Percentiles rank a stretch among this genome's conserved stretches.
These are phyloP conservation scores for Sardinella longiceps DNA, from an alignment of 2,797 vertebrate species.

Conservation along the genomic window DNA sequence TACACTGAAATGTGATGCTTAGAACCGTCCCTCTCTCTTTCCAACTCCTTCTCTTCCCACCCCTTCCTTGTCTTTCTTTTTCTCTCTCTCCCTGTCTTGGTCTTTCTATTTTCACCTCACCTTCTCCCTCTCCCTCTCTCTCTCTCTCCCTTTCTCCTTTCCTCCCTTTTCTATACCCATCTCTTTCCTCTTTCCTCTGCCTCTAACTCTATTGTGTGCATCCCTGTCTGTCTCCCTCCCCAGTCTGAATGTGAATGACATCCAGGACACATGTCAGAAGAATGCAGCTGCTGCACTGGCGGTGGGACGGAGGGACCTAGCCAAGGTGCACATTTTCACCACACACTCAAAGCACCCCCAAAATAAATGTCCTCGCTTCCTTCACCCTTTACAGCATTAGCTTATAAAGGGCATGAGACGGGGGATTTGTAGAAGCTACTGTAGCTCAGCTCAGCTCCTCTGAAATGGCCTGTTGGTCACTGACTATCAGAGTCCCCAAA, in stretches of 20 bases:
- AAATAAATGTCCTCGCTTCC: no score
- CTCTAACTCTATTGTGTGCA: neutral
- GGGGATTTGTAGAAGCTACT: neutral
- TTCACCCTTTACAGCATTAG: no score
- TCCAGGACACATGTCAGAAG: constrained; percentile 95
- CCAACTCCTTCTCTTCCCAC: neutral
- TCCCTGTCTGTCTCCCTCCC: constrained; percentile 32
- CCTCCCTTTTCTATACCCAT: no score
- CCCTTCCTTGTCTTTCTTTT: neutral
- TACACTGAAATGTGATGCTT: neutral
- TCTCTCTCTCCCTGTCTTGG: neutral
- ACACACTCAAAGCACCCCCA: neutral
- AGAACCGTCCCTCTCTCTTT: neutral
- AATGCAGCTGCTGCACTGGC: constrained; percentile 86
- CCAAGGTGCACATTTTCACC: constrained; percentile 78
- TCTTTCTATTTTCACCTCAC: neutral
- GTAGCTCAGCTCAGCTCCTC: neutral
- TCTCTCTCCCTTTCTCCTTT: neutral
- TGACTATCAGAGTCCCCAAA: neutral
- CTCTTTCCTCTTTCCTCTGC: no score
- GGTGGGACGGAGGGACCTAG: constrained; percentile 89
- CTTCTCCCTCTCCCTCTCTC: neutral
- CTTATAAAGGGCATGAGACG: neutral
- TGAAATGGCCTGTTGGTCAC: neutral
- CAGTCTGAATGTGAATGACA: constrained; percentile 90